These are phyloP conservation scores for Melieria omissa DNA, from an alignment of 2,888 invertebrate genomes.

Conservation along the genomic window DNA sequence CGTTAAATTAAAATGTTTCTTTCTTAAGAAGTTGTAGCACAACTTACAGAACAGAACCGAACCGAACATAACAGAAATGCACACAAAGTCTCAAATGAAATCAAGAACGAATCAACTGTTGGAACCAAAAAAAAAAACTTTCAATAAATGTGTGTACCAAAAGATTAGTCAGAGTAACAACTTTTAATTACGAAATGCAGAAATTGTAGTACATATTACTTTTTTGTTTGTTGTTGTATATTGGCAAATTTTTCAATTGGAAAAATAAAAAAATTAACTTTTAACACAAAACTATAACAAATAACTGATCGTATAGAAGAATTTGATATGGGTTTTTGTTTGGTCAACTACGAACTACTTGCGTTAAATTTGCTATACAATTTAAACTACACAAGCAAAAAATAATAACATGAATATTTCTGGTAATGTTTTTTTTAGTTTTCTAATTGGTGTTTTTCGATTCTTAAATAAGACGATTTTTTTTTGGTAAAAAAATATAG, in stretches of 20 bases:
- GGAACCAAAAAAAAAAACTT: too few species aligned
- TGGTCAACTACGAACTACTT: conserved; percentile 57
- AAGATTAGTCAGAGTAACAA: too few species aligned
- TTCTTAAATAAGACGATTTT: conserved; percentile 4
- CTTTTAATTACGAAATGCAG: too few species aligned
- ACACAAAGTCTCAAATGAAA: too few species aligned
- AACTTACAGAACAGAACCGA: too few species aligned
- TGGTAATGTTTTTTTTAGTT: conserved; percentile 24
- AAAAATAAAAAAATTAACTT: not conserved
- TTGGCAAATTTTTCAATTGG: not conserved
- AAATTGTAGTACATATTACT: too few species aligned
- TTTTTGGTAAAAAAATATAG: not conserved
- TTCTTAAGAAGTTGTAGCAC: too few species aligned
- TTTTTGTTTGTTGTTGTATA: not conserved
- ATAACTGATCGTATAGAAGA: not conserved
- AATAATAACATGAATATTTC: conserved; percentile 38
- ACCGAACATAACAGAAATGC: too few species aligned
- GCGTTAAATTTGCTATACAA: conserved; percentile 57
- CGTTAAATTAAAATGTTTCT: too few species aligned
- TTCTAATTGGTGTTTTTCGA: conserved; percentile 1
- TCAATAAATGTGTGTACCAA: too few species aligned
- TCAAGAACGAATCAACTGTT: too few species aligned
- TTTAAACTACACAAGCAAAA: conserved; percentile 64
- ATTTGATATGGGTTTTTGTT: too few species aligned
- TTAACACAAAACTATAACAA: conserved; percentile 1